These are phyloP conservation scores for Lutraria rhynchaena DNA, from an alignment of 1,140 invertebrate genomes.

Conservation along the genomic window DNA sequence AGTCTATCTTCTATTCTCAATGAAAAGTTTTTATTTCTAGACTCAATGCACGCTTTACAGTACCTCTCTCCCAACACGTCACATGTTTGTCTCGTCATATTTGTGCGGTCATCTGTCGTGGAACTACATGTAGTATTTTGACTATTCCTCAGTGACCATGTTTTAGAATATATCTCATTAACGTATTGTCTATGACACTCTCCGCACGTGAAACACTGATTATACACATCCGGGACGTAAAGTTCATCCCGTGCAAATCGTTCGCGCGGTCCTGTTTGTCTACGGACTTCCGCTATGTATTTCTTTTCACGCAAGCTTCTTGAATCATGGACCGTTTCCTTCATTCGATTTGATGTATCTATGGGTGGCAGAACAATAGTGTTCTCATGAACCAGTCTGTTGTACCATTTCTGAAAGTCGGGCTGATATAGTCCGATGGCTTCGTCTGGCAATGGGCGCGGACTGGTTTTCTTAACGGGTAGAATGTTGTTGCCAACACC, in stretches of 20 bases:
- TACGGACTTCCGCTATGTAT: constrained; percentile 14
- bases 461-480: constrained; percentile 17
- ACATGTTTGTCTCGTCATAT: constrained; percentile 20
- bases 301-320: constrained; percentile 41
- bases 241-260: constrained; percentile 39
- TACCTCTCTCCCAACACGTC: constrained; percentile 50
- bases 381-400: constrained; percentile 36
- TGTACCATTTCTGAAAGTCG: constrained; percentile 16
- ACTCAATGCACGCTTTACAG: constrained; percentile 46
- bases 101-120: not conserved
- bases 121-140: not conserved
- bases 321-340: constrained; percentile 21
- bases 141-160: not conserved
- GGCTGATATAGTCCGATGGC: constrained; percentile 28
- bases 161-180: constrained; percentile 30
- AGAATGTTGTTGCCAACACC: constrained; percentile 42
- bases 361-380: constrained; percentile 34
- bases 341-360: constrained; percentile 29
- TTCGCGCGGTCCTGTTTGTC: constrained; percentile 27
- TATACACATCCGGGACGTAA: constrained; percentile 40
- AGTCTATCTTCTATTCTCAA: constrained; percentile 37
- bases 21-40: constrained; percentile 46
- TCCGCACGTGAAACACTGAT: constrained; percentile 46
- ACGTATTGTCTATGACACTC: constrained; percentile 45
- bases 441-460: not conserved